phyloP scores from a whole-genome alignment of 2,888 invertebrate species.

The Meteorus cinctellus region DNA sequence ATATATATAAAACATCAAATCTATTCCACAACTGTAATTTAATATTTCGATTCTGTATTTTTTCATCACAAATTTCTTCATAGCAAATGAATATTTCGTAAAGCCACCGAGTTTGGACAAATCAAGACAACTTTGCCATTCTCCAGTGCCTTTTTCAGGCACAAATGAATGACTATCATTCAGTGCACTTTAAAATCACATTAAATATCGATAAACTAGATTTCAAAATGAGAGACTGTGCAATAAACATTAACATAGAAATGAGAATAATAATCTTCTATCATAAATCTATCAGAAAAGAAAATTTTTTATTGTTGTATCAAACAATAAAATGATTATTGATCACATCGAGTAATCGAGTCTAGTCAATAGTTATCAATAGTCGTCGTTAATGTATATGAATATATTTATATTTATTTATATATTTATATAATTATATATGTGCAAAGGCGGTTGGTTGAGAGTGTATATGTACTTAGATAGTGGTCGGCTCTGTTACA shows the following conservation, averaged over 20 bases:
- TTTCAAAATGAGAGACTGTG: no score
- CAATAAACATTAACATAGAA: no score
- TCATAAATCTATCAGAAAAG: background rate
- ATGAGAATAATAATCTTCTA: no score
- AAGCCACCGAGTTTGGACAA: conserved; percentile 18
- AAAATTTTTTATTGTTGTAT: background rate
- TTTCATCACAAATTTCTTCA: no score
- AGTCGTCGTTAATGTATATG: conserved; percentile 1
- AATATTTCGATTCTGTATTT: background rate
- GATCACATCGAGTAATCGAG: background rate
- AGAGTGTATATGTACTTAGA: background rate
- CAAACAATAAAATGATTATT: conserved; percentile 1
- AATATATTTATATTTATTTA: background rate
- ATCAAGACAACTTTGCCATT: conserved; percentile 27
- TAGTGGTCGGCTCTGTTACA: conserved; percentile 48
- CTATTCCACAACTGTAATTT: background rate
- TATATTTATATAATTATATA: conserved; percentile 16
- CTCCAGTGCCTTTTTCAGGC: conserved; percentile 28
- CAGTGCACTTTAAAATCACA: no score
- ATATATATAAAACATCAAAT: background rate
- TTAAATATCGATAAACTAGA: no score
- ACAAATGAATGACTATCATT: background rate
- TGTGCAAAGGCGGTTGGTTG: conserved; percentile 14
- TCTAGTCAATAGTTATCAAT: background rate
- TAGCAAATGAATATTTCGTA: conserved; percentile 8